Evolutionary conservation across 1,140 invertebrate genomes (phyloP).

Genomic region (Pachyrhynchus sulphureomaculatus): DNA sequence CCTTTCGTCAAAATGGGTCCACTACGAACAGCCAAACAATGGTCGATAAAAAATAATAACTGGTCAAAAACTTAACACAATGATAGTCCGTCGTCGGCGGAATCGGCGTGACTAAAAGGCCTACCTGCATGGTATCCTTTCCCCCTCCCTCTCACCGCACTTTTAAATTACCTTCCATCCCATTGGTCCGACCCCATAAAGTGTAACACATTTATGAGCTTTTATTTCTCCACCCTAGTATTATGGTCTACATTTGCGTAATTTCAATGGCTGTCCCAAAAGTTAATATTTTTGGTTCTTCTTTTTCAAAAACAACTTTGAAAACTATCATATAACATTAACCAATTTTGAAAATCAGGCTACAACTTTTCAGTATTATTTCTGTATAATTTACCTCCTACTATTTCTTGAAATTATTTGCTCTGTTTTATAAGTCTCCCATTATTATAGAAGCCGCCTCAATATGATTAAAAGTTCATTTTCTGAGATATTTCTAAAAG

Average conservation of each 20-base stretch:
- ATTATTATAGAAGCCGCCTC: no score
- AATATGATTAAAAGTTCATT: no score
- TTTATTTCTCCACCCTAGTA: slow-evolving; percentile 28
- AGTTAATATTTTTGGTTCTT: background rate
- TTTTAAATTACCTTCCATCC: slow-evolving; percentile 29
- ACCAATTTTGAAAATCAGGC: no score
- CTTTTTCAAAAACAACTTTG: background rate
- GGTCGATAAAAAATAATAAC: slow-evolving; percentile 27
- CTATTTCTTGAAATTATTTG: no score
- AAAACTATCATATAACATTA: background rate
- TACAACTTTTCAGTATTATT: no score
- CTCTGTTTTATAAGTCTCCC: no score
- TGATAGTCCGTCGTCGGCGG: slow-evolving; percentile 24
- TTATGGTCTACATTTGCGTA: slow-evolving; percentile 23
- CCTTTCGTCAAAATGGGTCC: slow-evolving; percentile 13
- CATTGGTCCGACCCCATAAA: slow-evolving; percentile 26
- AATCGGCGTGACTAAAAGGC: slow-evolving; percentile 32
- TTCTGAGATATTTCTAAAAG: no score
- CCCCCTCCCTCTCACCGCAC: slow-evolving; percentile 4
- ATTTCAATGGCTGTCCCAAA: slow-evolving; percentile 21
- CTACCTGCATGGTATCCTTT: slow-evolving; percentile 30
- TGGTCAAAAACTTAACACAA: slow-evolving; percentile 28
- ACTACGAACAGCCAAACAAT: slow-evolving; percentile 15
- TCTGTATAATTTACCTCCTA: no score
- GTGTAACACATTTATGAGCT: slow-evolving; percentile 27